Percentiles rank a stretch among this genome's conserved stretches.
Evolutionary conservation across 1,140 invertebrate genomes (phyloP).

Genomic region (Meloidogyne hapla): DNA sequence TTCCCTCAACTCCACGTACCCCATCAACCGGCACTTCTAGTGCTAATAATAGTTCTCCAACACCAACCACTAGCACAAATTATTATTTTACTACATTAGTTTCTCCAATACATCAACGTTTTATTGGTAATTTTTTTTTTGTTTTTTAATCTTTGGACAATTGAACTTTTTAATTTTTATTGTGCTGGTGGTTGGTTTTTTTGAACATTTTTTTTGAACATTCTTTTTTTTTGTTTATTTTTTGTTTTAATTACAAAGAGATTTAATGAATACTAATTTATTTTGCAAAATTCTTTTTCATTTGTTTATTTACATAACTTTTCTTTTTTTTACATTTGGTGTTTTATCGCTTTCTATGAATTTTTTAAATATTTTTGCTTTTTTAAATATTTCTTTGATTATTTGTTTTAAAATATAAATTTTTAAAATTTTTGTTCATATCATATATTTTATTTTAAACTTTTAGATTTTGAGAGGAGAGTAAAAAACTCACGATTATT

Average conservation of each 20-base stretch:
- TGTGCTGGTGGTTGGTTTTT: slow-evolving; percentile 11
- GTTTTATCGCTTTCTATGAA: slow-evolving; percentile 5
- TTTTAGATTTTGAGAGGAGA: background rate
- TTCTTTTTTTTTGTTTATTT: too few relatives aligned
- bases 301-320: slow-evolving; percentile 1
- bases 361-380: background rate
- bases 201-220: too few relatives aligned
- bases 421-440: background rate
- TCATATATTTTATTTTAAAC: background rate
- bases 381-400: too few relatives aligned
- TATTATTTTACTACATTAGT: background rate
- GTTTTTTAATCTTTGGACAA: background rate
- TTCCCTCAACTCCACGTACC: slow-evolving; percentile 1
- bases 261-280: too few relatives aligned
- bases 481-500: background rate
- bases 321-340: background rate
- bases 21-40: background rate
- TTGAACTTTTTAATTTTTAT: background rate
- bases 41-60: background rate
- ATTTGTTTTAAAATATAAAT: too few relatives aligned
- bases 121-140: slow-evolving; percentile 14
- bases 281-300: slow-evolving; percentile 8
- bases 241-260: background rate
- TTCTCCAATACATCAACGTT: slow-evolving; percentile 25
- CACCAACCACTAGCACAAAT: background rate